These are phyloP conservation scores for Pyrochroa serraticornis DNA, from an alignment of 2,888 invertebrate species.

Conservation along the genomic window DNA sequence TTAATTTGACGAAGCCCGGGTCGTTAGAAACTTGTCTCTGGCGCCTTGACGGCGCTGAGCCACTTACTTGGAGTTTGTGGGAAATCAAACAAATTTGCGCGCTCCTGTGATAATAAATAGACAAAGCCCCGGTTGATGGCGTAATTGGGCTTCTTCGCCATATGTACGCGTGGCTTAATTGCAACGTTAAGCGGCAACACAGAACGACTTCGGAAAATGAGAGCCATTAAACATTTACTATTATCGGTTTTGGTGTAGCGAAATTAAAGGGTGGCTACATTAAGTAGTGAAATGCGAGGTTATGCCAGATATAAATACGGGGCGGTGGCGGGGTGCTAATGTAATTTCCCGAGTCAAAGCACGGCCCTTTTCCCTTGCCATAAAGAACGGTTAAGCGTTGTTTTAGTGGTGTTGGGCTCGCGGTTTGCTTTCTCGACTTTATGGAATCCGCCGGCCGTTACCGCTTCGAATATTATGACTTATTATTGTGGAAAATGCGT, in stretches of 20 bases:
- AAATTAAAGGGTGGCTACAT: slow-evolving; percentile 34
- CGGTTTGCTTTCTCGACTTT: slow-evolving; percentile 40
- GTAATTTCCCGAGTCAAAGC: slow-evolving; percentile 33
- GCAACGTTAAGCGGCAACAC: neutral
- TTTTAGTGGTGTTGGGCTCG: slow-evolving; percentile 36
- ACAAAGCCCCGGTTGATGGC: too few relatives aligned
- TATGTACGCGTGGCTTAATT: too few relatives aligned
- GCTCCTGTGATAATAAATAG: too few relatives aligned
- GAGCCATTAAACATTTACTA: slow-evolving; percentile 42
- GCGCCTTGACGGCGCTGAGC: too few relatives aligned
- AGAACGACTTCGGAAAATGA: slow-evolving; percentile 34
- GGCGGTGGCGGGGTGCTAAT: slow-evolving; percentile 33
- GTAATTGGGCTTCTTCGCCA: too few relatives aligned
- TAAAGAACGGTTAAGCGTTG: slow-evolving; percentile 45
- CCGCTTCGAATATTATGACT: slow-evolving; percentile 42
- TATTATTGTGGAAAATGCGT: slow-evolving; percentile 39
- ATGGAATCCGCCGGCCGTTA: slow-evolving; percentile 36
- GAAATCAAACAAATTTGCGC: too few relatives aligned
- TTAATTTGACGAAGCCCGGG: too few relatives aligned
- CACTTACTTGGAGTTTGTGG: too few relatives aligned
- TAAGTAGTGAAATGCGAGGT: slow-evolving; percentile 38
- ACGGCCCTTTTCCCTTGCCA: slow-evolving; percentile 31
- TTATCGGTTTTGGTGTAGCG: slow-evolving; percentile 36
- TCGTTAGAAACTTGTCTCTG: too few relatives aligned
- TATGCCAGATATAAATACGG: slow-evolving; percentile 39